Base-by-base conservation (phyloP, 2,888 invertebrate species). In the Listrodromus nycthemerus region DNA sequence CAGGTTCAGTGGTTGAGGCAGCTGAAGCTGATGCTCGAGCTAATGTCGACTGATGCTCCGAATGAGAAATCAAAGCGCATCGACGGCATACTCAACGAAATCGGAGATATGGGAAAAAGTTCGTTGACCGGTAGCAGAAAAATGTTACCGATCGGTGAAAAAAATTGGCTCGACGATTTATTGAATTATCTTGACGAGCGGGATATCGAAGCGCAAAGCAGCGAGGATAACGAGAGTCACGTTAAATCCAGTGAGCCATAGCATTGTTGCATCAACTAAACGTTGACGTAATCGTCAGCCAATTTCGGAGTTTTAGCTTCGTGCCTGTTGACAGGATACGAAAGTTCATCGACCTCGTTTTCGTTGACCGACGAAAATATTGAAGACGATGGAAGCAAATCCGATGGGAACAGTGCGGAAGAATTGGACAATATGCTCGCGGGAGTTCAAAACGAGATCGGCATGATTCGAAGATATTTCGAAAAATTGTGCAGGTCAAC, bases 401-500 rank as follows among this genome's bases (percentile, higher is more conserved):
- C 41, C 7, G 30, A 41, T 24, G 24, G 70, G n/a, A 0, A 71
- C 13, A 55, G 48, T 13, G 19, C 70, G 3, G 63, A 80, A 21
- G 30, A 77, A 66, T 21, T 85, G 7, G 82, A 84, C 69, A 80
- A 83, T 19, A 79, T 85, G 41, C 30, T 89, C n/a, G 24, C 80
- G 8, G 83, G 85, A 5, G 77, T 87, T 0, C 85, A 87, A 41
- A 86, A 77, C 33, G 86, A 87, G n/a, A 16, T 89, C 5, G 45
- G 50, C 33, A 77, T 81, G 13, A 85, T 88, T 79, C 86, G 86
- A 33, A 82, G 79, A 37, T 87, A 84, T 69, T 86, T 86, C 45
- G 82, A 83, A 30, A 84, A 84, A 63, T 70, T 87, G 52, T 88
- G 88, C 86, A 86, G 86, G 88, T 88, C 13, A 80, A 74, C 45